Evolutionary conservation across 2,113 vertebrate genomes (phyloP).

Genomic region (Salvator merianae): DNA sequence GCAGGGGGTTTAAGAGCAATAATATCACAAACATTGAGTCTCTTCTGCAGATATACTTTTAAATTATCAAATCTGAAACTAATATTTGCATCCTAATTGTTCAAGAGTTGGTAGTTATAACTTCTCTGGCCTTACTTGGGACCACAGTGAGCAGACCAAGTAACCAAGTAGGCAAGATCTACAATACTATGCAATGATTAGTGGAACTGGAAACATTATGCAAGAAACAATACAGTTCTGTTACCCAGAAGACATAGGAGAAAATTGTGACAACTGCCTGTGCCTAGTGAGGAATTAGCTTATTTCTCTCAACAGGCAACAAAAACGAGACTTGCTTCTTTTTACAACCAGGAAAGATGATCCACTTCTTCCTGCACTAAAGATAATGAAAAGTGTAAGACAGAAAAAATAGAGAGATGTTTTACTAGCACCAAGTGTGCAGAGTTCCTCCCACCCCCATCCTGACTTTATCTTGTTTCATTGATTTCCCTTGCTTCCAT

Average conservation of each 20-base stretch:
- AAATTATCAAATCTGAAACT: neutral
- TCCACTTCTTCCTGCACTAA: slow-evolving; percentile 29
- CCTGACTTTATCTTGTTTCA: slow-evolving; percentile 56
- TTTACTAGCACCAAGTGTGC: slow-evolving; percentile 40
- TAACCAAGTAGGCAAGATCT: neutral
- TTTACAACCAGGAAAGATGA: slow-evolving; percentile 42
- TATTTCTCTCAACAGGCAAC: slow-evolving; percentile 41
- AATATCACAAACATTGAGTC: too few relatives aligned
- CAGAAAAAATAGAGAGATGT: slow-evolving; percentile 47
- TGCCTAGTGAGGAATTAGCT: slow-evolving; percentile 6
- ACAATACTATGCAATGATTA: neutral
- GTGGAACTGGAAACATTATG: neutral
- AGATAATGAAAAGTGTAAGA: slow-evolving; percentile 53
- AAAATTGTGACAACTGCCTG: neutral
- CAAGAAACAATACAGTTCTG: neutral
- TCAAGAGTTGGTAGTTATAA: neutral
- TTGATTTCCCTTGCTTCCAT: slow-evolving; percentile 56
- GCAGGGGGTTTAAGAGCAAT: too few relatives aligned
- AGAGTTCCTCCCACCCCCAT: slow-evolving; percentile 31
- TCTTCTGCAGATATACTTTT: too few relatives aligned
- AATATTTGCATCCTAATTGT: neutral
- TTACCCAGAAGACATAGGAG: neutral
- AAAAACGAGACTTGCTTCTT: slow-evolving; percentile 16
- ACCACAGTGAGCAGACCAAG: neutral
- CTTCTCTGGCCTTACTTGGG: neutral